Conservation (phyloP, 2,888 invertebrate genomes). For the Cephus pulcher region DNA sequence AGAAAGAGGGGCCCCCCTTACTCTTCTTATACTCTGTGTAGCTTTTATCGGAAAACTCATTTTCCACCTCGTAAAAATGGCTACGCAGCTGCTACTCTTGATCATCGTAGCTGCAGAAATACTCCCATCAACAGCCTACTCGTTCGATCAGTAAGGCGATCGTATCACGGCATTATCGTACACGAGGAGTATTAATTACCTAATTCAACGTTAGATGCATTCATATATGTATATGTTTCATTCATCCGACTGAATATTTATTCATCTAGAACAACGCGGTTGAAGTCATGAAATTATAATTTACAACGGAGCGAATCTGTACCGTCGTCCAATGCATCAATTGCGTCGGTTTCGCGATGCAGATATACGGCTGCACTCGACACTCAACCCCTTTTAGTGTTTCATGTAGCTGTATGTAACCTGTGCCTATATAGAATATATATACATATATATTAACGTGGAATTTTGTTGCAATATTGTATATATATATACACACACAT, state of each 20-base stretch:
- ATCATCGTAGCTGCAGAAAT: not conserved
- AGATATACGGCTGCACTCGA: not conserved
- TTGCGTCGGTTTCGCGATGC: not conserved
- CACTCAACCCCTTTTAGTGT: not conserved
- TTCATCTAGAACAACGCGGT: not conserved
- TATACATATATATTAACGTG: too few species aligned
- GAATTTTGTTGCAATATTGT: too few species aligned
- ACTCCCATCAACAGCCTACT: not conserved
- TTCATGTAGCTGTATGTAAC: not conserved
- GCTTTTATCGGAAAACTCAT: not conserved
- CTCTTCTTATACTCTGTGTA: not conserved
- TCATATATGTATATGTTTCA: not conserved
- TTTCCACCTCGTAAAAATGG: not conserved
- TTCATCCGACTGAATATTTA: not conserved
- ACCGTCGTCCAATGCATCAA: not conserved
- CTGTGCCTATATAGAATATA: not conserved
- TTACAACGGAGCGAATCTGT: constrained; percentile 17
- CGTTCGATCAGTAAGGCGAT: not conserved
- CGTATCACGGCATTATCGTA: not conserved
- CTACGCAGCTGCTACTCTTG: not conserved
- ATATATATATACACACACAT: too few species aligned
- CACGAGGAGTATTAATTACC: not conserved
- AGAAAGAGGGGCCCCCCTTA: not conserved
- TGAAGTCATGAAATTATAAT: constrained; percentile 40
- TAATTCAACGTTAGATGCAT: not conserved